These are phyloP conservation scores for Raja brachyura DNA, from an alignment of 2,113 vertebrate species.

Conservation along the genomic window DNA sequence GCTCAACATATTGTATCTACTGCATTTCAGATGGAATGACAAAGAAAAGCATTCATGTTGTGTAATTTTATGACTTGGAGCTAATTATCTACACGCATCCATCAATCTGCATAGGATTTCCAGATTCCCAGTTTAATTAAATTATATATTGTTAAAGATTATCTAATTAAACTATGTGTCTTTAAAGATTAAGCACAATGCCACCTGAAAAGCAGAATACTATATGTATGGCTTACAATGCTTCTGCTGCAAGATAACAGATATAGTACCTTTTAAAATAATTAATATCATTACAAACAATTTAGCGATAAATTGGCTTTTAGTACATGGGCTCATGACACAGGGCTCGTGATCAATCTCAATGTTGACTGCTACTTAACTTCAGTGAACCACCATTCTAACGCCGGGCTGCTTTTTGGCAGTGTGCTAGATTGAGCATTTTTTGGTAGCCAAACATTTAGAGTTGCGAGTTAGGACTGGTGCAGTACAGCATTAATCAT, in stretches of 20 bases:
- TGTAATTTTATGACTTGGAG: background rate
- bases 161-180: background rate
- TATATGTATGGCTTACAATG: background rate
- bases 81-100: background rate
- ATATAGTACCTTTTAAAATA: background rate
- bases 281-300: background rate
- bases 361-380: background rate
- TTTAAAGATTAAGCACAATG: background rate
- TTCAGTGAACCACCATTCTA: background rate
- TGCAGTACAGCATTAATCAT: background rate
- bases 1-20: background rate
- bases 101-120: background rate
- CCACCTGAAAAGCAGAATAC: background rate
- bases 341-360: background rate
- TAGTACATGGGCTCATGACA: background rate
- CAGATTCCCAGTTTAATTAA: background rate
- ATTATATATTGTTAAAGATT: background rate
- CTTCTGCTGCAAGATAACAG: background rate
- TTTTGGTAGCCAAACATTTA: no score
- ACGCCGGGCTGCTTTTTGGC: background rate
- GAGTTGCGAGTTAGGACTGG: no score
- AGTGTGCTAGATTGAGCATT: background rate
- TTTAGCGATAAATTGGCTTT: background rate
- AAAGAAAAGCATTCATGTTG: background rate
- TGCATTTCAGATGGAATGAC: background rate